These are phyloP conservation scores for Sarcophaga carnaria DNA, from an alignment of 2,888 invertebrate genomes.

Conservation along the genomic window DNA sequence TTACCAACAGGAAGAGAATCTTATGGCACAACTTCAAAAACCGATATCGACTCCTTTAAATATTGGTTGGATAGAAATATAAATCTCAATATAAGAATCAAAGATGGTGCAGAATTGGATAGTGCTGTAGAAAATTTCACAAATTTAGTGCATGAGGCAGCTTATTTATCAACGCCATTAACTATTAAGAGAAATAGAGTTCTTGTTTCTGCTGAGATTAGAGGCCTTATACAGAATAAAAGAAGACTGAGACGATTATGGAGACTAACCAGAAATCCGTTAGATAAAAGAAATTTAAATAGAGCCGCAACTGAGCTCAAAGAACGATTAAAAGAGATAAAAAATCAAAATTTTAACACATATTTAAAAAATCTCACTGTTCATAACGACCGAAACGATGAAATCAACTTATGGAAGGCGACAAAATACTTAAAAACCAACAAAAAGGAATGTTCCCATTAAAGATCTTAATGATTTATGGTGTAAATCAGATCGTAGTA, in stretches of 20 bases:
- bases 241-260: slow-evolving; percentile 38
- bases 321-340: slow-evolving; percentile 5
- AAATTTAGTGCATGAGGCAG: slow-evolving; percentile 38
- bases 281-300: slow-evolving; percentile 49
- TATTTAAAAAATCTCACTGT: too few relatives aligned
- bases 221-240: too few relatives aligned
- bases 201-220: too few relatives aligned
- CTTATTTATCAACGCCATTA: slow-evolving; percentile 14
- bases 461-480: neutral
- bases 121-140: neutral
- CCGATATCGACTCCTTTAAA: slow-evolving; percentile 16
- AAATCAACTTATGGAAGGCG: neutral
- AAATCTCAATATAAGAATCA: neutral
- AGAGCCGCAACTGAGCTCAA: slow-evolving; percentile 34
- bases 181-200: neutral
- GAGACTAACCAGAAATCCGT: slow-evolving; percentile 34
- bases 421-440: too few relatives aligned
- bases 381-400: slow-evolving; percentile 29
- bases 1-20: neutral
- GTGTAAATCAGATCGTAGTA: slow-evolving; percentile 32
- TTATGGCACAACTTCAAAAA: neutral
- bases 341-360: neutral
- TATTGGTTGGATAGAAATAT: neutral
- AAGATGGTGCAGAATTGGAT: slow-evolving; percentile 6
- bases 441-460: too few relatives aligned